phyloP scores from a whole-genome alignment of 1,140 invertebrate species.

The Pentalonia nigronervosa region DNA sequence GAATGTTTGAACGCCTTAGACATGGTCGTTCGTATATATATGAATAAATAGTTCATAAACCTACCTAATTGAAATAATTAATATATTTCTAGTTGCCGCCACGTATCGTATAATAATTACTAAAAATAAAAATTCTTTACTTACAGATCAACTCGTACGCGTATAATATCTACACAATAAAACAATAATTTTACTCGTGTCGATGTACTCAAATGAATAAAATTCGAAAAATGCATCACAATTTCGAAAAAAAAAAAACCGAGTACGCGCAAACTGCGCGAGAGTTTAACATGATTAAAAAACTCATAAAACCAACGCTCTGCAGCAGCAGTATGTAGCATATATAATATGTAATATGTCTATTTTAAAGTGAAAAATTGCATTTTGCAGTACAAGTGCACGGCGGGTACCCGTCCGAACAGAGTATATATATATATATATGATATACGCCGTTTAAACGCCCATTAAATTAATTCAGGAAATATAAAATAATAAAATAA shows the following conservation, averaged over 20 bases:
- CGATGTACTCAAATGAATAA: neutral
- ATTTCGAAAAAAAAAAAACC: neutral
- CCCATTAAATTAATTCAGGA: constrained; percentile 24
- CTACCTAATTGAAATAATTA: neutral
- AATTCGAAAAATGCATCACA: neutral
- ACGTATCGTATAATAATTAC: too few species aligned
- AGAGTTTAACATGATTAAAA: neutral
- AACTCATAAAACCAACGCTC: neutral
- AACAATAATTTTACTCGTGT: neutral
- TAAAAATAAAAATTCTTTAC: too few species aligned
- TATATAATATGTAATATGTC: too few species aligned
- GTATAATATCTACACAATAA: too few species aligned
- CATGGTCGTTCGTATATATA: neutral
- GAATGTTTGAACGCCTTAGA: neutral
- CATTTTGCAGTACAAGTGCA: neutral
- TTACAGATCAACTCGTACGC: too few species aligned
- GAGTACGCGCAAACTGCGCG: neutral
- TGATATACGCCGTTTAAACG: neutral
- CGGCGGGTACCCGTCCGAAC: neutral
- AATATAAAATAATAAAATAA: neutral
- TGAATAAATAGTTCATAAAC: too few species aligned
- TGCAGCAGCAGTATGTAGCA: too few species aligned
- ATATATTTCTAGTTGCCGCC: neutral
- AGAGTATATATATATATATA: neutral
- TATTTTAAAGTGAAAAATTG: neutral